Evolutionary conservation across 1,140 invertebrate genomes (phyloP), one percentile per base, ranked within the genome.

Genomic region (Diprion similis): DNA sequence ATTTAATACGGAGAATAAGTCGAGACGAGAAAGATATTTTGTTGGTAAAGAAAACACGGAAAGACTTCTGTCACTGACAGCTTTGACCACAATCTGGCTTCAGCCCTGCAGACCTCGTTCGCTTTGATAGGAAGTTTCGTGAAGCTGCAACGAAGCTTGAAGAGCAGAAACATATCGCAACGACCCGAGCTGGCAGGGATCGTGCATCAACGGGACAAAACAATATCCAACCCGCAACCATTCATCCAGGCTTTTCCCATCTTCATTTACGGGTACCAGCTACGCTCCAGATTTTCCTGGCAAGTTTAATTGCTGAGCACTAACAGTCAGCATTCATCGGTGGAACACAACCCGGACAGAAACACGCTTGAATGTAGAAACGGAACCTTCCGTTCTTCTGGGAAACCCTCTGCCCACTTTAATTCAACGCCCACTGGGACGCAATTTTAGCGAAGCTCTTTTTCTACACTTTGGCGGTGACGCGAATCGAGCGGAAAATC

Each of bases 161-260:
- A 59, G 51, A 59, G 51, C 51, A 59, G 51, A 59, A 59, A 59
- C 51, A 59, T 13, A 59, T 15, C 51, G 51, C 51, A 9, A 37
- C 24, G 24, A 6, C 24, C 24, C 24, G 51, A 59, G 51, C 11
- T 15, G 3, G 51, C n/a, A 10, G 51, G 51, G 51, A 59, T 59
- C 51, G 51, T 17, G 51, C n/a, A 59, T 59, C 51, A 59, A 59
- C n/a, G 51, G 11, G 11, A 59, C 11, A 17, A 59, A 59, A 59
- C 51, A 59, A 59, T 59, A 59, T 59, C 51, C 51, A 15, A 59
- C 51, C 51, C 51, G n/a, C 51, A 9, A 59, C 51, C 51, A 15
- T 59, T 59, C 51, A 59, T 59, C n/a, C 51, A 59, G n/a, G 51
- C 11, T 59, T 59, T 59, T 59, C 51, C 51, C 51, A 9, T 59